Percentiles rank a stretch among this genome's conserved stretches.
Conservation (phyloP, 2,113 vertebrate species). For the Athene noctua region DNA sequence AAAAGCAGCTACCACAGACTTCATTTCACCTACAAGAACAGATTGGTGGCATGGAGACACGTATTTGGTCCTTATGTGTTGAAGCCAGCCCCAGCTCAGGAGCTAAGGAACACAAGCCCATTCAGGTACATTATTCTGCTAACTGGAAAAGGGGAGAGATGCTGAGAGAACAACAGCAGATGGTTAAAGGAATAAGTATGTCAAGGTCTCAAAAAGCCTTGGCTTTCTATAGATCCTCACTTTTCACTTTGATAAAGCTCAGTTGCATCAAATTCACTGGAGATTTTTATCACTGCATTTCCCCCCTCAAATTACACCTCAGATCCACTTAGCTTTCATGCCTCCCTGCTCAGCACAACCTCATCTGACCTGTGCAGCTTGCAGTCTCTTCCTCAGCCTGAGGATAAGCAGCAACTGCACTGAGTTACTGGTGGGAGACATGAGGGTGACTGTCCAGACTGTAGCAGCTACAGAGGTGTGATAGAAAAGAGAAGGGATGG, state of each 20-base stretch:
- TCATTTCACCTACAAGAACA: not conserved
- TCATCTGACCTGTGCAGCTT: rapidly evolving
- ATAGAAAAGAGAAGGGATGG: not conserved
- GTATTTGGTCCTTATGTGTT: not conserved
- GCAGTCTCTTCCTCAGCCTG: not conserved
- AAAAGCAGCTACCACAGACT: not conserved
- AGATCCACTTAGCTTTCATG: not conserved
- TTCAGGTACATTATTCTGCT: not conserved
- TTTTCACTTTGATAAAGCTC: not conserved
- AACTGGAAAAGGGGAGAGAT: not conserved
- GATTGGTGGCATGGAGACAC: not conserved
- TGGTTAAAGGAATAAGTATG: not conserved
- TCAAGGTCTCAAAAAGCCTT: not conserved
- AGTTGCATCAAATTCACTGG: not conserved
- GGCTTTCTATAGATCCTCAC: not conserved
- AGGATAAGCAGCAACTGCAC: not conserved
- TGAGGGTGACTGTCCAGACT: not conserved
- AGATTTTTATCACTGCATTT: not conserved
- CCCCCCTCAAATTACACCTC: not conserved
- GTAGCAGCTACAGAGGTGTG: not conserved
- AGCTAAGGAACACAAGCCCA: not conserved
- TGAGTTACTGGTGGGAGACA: not conserved
- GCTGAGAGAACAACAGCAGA: not conserved
- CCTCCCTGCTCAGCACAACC: not conserved
- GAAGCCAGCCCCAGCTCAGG: not conserved